phyloP scores from a whole-genome alignment of 2,113 vertebrate genomes.

The Bothrops jararaca region DNA sequence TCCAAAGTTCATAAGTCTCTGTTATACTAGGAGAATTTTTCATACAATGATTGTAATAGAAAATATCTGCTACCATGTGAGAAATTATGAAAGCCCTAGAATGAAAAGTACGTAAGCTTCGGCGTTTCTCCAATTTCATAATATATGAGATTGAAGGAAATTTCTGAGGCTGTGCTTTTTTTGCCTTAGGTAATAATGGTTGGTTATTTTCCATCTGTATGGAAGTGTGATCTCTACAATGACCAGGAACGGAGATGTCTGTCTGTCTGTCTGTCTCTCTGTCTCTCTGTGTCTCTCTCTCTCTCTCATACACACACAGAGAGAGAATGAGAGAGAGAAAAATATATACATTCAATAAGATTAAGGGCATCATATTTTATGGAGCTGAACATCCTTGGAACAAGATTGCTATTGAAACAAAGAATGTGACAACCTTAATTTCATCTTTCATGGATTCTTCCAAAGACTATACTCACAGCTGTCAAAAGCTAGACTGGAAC shows the following conservation, averaged over 20 bases:
- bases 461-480: background rate
- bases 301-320: background rate
- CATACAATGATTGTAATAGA: background rate
- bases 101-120: background rate
- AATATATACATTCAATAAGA: background rate
- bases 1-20: background rate
- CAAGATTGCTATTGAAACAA: background rate
- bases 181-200: background rate
- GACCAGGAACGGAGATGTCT: background rate
- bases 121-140: background rate
- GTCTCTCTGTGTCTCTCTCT: too few relatives aligned
- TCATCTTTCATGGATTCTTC: background rate
- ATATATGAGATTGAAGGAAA: background rate
- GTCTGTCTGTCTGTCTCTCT: too few relatives aligned
- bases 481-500: background rate
- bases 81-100: background rate
- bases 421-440: background rate
- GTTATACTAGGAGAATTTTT: background rate
- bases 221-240: background rate
- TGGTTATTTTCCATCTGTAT: background rate
- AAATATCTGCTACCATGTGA: background rate
- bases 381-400: background rate
- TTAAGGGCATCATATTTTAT: background rate
- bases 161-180: background rate
- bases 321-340: too few relatives aligned